phyloP scores from a whole-genome alignment of 2,113 vertebrate species.

The Stictonetta naevosa region DNA sequence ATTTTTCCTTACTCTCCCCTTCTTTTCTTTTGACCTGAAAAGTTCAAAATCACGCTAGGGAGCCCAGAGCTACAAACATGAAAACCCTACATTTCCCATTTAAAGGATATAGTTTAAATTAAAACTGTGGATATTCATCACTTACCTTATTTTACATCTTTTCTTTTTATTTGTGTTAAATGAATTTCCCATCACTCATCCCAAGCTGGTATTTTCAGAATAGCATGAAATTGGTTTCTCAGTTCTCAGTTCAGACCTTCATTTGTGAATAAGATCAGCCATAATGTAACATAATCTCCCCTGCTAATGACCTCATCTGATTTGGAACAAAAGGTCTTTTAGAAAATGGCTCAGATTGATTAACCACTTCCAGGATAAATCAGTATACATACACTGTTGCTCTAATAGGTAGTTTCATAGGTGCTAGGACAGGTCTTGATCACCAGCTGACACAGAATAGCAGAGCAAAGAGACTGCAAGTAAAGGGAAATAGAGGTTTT shows the following conservation, averaged over 20 bases:
- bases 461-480: not conserved
- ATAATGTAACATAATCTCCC: not conserved
- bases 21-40: not conserved
- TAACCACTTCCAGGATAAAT: constrained; percentile 1
- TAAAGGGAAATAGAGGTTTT: constrained; percentile 50
- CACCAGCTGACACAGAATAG: constrained; percentile 16
- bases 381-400: not conserved
- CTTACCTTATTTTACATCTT: not conserved
- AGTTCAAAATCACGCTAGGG: not conserved
- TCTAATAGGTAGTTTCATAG: not conserved
- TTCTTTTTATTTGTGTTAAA: not conserved
- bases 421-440: constrained; percentile 18
- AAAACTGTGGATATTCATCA: not conserved
- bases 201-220: not conserved
- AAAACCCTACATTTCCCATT: not conserved
- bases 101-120: not conserved
- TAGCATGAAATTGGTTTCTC: not conserved
- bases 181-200: not conserved
- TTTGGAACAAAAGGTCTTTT: not conserved
- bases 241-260: not conserved
- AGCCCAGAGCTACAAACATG: not conserved
- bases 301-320: not conserved
- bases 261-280: not conserved
- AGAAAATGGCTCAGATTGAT: not conserved
- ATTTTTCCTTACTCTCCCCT: accelerated